These are phyloP conservation scores for Prunella strophiata DNA, from an alignment of 2,797 vertebrate species.

Conservation along the genomic window DNA sequence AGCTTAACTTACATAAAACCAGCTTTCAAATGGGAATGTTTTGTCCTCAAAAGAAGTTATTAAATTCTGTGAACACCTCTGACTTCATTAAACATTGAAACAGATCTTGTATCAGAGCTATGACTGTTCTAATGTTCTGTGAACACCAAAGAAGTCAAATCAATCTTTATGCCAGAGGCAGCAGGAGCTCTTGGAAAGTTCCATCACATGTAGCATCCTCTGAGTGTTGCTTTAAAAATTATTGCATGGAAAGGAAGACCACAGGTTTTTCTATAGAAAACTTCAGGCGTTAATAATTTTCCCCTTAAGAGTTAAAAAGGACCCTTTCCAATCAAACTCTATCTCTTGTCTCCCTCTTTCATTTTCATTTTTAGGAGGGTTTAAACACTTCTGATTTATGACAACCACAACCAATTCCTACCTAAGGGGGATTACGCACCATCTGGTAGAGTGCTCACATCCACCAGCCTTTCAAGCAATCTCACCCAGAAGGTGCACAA, in stretches of 20 bases:
- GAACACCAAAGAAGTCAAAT: not conserved
- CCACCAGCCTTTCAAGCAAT: not conserved
- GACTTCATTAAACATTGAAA: not conserved
- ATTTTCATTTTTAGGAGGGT: not conserved
- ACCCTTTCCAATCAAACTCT: not conserved
- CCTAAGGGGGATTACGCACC: not conserved
- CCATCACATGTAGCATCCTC: not conserved
- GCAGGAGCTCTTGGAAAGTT: not conserved
- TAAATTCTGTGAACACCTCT: not conserved
- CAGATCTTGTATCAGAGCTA: not conserved
- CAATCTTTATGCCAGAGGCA: not conserved
- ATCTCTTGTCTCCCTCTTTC: not conserved
- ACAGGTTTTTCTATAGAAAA: not conserved
- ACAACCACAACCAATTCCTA: not conserved
- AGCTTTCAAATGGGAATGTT: not conserved
- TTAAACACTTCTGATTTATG: not conserved
- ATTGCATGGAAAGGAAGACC: not conserved
- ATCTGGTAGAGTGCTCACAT: not conserved
- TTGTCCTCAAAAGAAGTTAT: not conserved
- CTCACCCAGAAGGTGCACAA: not conserved
- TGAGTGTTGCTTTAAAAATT: not conserved
- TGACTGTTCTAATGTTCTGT: rapidly evolving
- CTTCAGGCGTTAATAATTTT: not conserved
- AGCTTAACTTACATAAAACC: not conserved
- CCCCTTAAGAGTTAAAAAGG: not conserved